Evolutionary conservation across 1,140 invertebrate species (phyloP), one percentile per base, ranked within the genome.

Genomic region (Drosophila ananassae): DNA sequence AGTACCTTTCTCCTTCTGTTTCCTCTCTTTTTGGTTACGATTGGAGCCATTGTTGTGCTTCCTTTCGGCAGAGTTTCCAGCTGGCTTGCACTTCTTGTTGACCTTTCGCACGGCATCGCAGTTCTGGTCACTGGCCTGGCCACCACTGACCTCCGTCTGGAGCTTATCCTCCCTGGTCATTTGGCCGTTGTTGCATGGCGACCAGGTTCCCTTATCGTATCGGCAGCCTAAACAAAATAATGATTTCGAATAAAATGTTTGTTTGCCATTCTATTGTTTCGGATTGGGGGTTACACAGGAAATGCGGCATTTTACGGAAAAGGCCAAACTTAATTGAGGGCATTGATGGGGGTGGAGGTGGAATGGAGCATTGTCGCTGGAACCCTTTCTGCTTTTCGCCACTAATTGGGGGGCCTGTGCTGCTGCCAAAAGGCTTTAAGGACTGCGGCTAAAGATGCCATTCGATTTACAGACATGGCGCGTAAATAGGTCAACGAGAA

Each of bases 201-300:
- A 95, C 97, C 97, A 97, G 56, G 95, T 91, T 54, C 96, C 95
- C 85, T 97, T 96, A 57, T 94, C 93, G 91, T 97, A 98, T 87
- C 96, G 95, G 91, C 97, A 98, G 50, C 94, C 91, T 92, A 32
- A 54, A 2, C 21, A 30, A 44, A 62, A 62, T 21, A 62, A 9
- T 34, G 7, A 47, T 47, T 44, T 44, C 41, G 9, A 47, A 12
- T 47, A 21, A 47, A 21, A 22, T 47, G 10, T 24, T 8, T 12
- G 41, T 55, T 34, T 9, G 10, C 5, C 17, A 30, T 41, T 56
- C 37, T 46, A 34, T 60, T 52, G 21, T 61, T 17, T 39, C 22
- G 17, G 8, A 10, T n/a, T 17, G 8, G 9, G 30, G 34, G 34
- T 12, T 13, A 32, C 61, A 32, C 61, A 73, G 66, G 72, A 74